Percentiles rank a stretch among this genome's conserved stretches.
phyloP scores from a whole-genome alignment of 2,888 invertebrate genomes.

The Horisme vitalbata region DNA sequence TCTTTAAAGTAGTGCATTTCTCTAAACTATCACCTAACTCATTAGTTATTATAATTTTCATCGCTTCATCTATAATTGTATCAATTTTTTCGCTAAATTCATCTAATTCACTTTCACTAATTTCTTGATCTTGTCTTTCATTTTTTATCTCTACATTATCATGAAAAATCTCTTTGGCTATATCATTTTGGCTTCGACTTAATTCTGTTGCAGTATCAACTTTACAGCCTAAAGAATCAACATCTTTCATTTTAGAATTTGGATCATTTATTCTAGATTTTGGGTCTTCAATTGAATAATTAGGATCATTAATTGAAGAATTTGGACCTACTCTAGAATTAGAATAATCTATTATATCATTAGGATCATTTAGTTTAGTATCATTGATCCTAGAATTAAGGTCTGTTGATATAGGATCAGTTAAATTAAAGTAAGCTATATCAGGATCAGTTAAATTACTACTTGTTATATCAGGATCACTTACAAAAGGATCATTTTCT shows the following conservation, averaged over 20 bases:
- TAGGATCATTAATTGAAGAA: too few relatives aligned
- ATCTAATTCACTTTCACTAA: constrained; percentile 22
- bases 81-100: constrained; percentile 36
- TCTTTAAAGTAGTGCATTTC: background rate
- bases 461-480: background rate
- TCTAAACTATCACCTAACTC: constrained; percentile 18
- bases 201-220: background rate
- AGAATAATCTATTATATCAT: too few relatives aligned
- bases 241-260: too few relatives aligned
- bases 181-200: constrained; percentile 1
- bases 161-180: constrained; percentile 9
- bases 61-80: constrained; percentile 38
- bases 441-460: background rate
- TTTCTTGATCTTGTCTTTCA: constrained; percentile 13
- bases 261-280: too few relatives aligned
- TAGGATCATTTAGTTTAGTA: background rate
- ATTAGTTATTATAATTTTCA: constrained; percentile 36
- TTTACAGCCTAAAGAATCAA: too few relatives aligned
- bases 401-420: background rate
- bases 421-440: background rate
- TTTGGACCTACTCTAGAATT: too few relatives aligned
- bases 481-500: background rate
- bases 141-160: constrained; percentile 15
- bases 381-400: background rate
- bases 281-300: too few relatives aligned